Base-by-base conservation (phyloP, 2,797 vertebrate genomes). In the Cryptoprocta ferox region DNA sequence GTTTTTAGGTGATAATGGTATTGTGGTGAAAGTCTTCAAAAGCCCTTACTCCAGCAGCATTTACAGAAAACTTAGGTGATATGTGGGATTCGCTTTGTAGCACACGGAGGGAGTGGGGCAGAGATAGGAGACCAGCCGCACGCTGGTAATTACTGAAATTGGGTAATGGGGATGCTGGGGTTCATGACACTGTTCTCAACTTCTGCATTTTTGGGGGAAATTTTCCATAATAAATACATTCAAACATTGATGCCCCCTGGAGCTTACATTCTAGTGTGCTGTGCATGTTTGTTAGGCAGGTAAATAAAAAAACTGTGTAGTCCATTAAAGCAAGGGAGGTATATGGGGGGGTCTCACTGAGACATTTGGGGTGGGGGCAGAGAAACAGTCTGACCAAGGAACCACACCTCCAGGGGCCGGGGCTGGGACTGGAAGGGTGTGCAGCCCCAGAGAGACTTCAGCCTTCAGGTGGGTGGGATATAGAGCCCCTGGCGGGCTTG, bases 331-430 rank as follows among this genome's bases (percentile, higher is more conserved):
- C 48, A 9, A 28, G 83, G 56, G 39, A 26, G 37, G 21, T 37
- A 16, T 0, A 45, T 19, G 6, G 18, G 50, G 48, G 32, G 3
- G 7, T 45, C 24, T 73, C 32, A 0, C 42, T 65, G 56, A 84
- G 61, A 30, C 6, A 30, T 21, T 14, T 0, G 1, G 16, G 32
- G n/a, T 6, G 13, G 26, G 42, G 61, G n/a, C 18, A 1, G 35
- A 53, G 61, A 28, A 30, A 4, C 28, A 32, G 50, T 13, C 65
- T 35, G 30, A 35, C 8, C 35, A 21, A 42, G 50, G 37, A 30
- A 45, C n/a, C 21, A 39, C 5, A 26, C 2, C 66, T 1, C n/a
- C 5, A 16, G 50, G 83, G 10, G 48, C 15, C 0, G 1, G 0
- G 5, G 5, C 42, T 13, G 35, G 59, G 82, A 6, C 63, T 4